Percentiles rank a stretch among this genome's conserved stretches.
phyloP scores from a whole-genome alignment of 2,888 invertebrate species.

The Oxystoma pomonae region DNA sequence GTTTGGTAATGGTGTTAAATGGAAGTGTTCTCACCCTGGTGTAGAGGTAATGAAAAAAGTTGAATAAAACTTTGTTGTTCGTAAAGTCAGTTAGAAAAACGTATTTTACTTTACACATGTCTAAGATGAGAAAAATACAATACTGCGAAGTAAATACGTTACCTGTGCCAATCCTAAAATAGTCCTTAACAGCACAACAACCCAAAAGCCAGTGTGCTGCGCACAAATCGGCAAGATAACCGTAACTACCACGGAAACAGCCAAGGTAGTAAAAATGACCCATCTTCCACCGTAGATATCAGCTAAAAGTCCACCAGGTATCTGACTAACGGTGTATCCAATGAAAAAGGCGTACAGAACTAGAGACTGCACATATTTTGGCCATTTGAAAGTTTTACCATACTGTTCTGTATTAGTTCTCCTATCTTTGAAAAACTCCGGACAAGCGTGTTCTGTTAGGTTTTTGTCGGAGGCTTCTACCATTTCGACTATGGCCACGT shows the following conservation, averaged over 20 bases:
- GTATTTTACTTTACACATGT: no score
- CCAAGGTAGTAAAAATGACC: conserved; percentile 71
- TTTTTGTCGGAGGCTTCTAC: conserved; percentile 24
- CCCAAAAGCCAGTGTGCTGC: conserved; percentile 59
- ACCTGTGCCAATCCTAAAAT: conserved; percentile 59
- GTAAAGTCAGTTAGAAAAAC: no score
- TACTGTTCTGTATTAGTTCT: neutral
- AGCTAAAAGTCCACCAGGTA: conserved; percentile 76
- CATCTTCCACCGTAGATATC: conserved; percentile 81
- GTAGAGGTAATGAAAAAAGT: no score
- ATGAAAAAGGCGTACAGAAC: conserved; percentile 81
- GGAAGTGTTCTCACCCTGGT: no score
- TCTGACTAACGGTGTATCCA: conserved; percentile 77
- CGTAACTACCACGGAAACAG: conserved; percentile 75
- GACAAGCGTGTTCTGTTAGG: conserved; percentile 8
- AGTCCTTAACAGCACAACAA: conserved; percentile 64
- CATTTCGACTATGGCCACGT: conserved; percentile 46
- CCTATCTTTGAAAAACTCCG: conserved; percentile 6
- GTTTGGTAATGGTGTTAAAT: no score
- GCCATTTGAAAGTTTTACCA: conserved; percentile 54
- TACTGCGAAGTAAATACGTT: no score
- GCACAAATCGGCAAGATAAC: conserved; percentile 67
- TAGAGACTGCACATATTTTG: conserved; percentile 64
- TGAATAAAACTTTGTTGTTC: no score
- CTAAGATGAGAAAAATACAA: no score